Evolutionary conservation across 2,888 invertebrate species (phyloP).

Genomic region (Cryptocheilus praepositus): DNA sequence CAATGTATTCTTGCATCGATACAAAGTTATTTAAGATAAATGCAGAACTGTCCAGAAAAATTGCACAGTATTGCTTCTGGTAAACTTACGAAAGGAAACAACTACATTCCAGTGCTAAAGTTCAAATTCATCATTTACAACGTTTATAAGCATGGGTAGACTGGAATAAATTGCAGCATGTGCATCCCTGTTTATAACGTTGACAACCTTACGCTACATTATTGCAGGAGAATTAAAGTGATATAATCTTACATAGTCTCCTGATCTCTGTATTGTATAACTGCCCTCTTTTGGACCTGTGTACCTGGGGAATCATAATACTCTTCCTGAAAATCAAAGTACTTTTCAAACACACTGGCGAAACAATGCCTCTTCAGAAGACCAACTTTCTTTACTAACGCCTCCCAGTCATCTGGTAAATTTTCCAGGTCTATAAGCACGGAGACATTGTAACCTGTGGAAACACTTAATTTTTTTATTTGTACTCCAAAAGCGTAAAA

Average conservation of each 20-base stretch:
- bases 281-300: slow-evolving; percentile 93
- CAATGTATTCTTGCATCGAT: too few relatives aligned
- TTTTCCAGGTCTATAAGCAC: slow-evolving; percentile 94
- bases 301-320: slow-evolving; percentile 96
- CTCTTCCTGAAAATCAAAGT: slow-evolving; percentile 97
- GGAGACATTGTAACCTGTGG: slow-evolving; percentile 93
- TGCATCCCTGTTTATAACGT: too few relatives aligned
- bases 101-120: too few relatives aligned
- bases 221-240: not conserved
- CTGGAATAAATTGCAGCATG: too few relatives aligned
- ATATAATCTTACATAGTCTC: slow-evolving; percentile 91
- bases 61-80: too few relatives aligned
- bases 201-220: too few relatives aligned
- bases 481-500: slow-evolving; percentile 7
- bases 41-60: too few relatives aligned
- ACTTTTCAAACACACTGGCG: slow-evolving; percentile 99
- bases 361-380: slow-evolving; percentile 98
- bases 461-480: not conserved
- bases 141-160: too few relatives aligned
- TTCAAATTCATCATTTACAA: too few relatives aligned
- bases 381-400: slow-evolving; percentile 92
- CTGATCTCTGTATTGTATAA: slow-evolving; percentile 98
- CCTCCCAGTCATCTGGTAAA: slow-evolving; percentile 93
- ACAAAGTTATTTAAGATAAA: too few relatives aligned
- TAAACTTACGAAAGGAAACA: too few relatives aligned